phyloP scores from a whole-genome alignment of 2,113 vertebrate genomes.

The Microcebus ravelobensis region DNA sequence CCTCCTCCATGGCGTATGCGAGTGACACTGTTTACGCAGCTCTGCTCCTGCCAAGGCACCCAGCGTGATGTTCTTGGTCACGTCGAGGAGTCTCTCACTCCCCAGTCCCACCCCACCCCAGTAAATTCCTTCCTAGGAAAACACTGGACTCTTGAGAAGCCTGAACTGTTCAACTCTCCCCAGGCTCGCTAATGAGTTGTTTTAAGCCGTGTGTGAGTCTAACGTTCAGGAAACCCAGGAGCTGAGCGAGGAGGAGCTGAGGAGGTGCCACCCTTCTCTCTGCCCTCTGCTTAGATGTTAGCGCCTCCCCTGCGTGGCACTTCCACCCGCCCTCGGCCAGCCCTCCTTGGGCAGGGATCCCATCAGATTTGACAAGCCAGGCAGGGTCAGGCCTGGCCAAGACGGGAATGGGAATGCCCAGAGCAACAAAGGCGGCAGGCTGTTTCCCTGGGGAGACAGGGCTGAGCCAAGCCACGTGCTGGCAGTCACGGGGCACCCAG shows the following conservation, averaged over 20 bases:
- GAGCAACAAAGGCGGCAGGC: slow-evolving; percentile 57
- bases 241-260: not conserved
- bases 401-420: slow-evolving; percentile 58
- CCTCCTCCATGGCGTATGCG: not conserved
- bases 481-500: not conserved
- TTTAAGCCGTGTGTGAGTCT: not conserved
- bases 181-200: not conserved
- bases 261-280: not conserved
- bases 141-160: slow-evolving; percentile 31
- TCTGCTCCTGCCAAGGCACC: not conserved
- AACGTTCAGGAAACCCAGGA: not conserved
- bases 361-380: slow-evolving; percentile 76
- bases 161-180: not conserved
- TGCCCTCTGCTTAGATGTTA: not conserved
- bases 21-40: slow-evolving; percentile 8
- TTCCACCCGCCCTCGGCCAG: slow-evolving; percentile 49
- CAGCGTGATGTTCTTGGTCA: not conserved
- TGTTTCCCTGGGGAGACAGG: not conserved
- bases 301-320: slow-evolving; percentile 45
- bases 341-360: slow-evolving; percentile 64
- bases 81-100: not conserved
- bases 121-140: slow-evolving; percentile 34
- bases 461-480: slow-evolving; percentile 43
- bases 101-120: not conserved
- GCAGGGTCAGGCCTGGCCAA: slow-evolving; percentile 65